A percentile compares a stretch with the other conserved stretches of the same genome.
Evolutionary conservation across 2,113 vertebrate species (phyloP).

Genomic region (Poecile atricapillus): DNA sequence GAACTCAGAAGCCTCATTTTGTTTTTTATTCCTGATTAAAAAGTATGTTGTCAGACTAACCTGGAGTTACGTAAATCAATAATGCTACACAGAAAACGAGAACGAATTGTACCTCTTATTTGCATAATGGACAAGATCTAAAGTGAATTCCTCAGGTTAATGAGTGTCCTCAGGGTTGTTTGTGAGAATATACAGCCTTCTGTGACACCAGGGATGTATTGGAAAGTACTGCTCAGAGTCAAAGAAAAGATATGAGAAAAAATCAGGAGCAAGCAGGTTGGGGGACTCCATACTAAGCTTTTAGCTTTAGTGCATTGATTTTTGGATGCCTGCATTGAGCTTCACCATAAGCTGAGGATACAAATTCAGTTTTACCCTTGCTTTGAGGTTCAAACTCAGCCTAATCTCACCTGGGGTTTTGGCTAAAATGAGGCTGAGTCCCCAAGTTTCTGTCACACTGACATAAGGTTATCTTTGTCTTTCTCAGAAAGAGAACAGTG

Average conservation of each 20-base stretch:
- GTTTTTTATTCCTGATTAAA: background rate
- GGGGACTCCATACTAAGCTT: background rate
- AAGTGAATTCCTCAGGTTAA: slow-evolving; percentile 15
- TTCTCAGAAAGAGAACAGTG: background rate
- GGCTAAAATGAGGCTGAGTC: background rate
- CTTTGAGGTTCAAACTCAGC: slow-evolving; percentile 34
- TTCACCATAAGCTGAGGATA: slow-evolving; percentile 37
- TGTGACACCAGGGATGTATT: background rate
- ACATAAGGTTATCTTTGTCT: background rate
- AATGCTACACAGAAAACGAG: background rate
- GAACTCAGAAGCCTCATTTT: background rate
- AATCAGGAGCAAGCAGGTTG: background rate
- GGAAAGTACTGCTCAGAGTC: background rate
- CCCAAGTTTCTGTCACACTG: background rate
- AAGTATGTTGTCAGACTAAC: background rate
- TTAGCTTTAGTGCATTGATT: slow-evolving; percentile 35
- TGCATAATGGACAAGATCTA: slow-evolving; percentile 6
- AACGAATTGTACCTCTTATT: slow-evolving; percentile 2
- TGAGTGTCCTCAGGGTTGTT: background rate
- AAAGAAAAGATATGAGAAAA: background rate
- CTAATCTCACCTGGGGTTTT: slow-evolving; percentile 37
- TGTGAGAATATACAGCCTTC: background rate
- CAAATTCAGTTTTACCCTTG: slow-evolving; percentile 49
- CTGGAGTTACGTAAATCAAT: slow-evolving; percentile 25
- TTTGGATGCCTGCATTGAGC: slow-evolving; percentile 10